phyloP scores from a whole-genome alignment of 1,140 invertebrate species.

The Solenopsis fugax region DNA sequence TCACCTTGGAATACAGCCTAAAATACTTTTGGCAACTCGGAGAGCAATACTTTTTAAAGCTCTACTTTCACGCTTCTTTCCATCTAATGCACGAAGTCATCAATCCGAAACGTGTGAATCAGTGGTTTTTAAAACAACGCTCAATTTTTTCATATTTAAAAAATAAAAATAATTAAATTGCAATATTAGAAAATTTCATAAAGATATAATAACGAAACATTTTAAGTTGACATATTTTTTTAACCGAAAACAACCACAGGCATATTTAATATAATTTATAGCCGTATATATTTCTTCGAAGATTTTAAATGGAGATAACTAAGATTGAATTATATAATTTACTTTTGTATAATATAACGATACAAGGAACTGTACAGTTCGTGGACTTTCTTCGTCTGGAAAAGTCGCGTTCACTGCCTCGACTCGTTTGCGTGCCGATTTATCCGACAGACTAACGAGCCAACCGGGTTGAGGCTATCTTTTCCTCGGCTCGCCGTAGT shows the following conservation, averaged over 20 bases:
- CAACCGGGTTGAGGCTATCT: not conserved
- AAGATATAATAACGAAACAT: not conserved
- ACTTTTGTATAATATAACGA: not conserved
- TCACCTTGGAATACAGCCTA: slow-evolving; percentile 65
- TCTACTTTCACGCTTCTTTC: not conserved
- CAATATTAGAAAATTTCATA: not conserved
- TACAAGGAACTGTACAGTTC: not conserved
- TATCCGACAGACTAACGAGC: slow-evolving; percentile 68
- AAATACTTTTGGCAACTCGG: slow-evolving; percentile 58
- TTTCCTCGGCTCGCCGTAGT: slow-evolving; percentile 20
- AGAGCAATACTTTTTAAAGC: slow-evolving; percentile 63
- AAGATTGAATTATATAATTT: not conserved
- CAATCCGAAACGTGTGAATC: not conserved
- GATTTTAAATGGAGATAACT: not conserved
- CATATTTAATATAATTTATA: not conserved
- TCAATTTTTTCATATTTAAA: not conserved
- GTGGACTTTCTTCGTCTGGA: slow-evolving; percentile 19
- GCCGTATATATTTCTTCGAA: not conserved
- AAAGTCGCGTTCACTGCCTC: slow-evolving; percentile 31
- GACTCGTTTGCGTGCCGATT: slow-evolving; percentile 47
- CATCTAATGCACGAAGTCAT: not conserved
- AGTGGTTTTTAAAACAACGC: not conserved
- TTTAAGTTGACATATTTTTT: not conserved
- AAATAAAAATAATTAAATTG: not conserved
- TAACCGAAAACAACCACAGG: not conserved